Percentiles rank a stretch among this genome's conserved stretches.
Conservation (phyloP, 2,888 invertebrate genomes). For the Belgica antarctica region DNA sequence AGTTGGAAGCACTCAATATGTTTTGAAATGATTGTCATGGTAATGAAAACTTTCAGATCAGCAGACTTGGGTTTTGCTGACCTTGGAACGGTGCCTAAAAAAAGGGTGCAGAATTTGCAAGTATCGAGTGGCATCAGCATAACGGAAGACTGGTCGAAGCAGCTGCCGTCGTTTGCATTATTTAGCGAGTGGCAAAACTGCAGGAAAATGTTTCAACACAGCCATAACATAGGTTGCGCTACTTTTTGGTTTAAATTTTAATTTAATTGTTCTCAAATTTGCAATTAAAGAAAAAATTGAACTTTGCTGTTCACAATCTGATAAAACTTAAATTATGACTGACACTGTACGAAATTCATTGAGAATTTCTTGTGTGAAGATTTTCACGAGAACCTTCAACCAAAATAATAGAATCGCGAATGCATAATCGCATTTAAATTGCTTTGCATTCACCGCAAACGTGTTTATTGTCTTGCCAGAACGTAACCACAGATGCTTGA, state of each 20-base stretch:
- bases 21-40: slow-evolving; percentile 22
- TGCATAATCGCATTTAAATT: slow-evolving; percentile 39
- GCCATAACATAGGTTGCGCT: no score
- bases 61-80: not conserved
- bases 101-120: not conserved
- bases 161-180: not conserved
- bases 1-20: not conserved
- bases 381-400: not conserved
- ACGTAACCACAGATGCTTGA: not conserved
- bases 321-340: not conserved
- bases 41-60: not conserved
- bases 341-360: not conserved
- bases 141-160: not conserved
- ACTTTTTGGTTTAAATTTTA: not conserved
- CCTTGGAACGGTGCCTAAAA: no score
- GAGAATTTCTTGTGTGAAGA: not conserved
- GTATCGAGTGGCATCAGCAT: no score
- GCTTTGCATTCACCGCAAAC: slow-evolving; percentile 4
- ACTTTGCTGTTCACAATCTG: not conserved
- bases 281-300: not conserved
- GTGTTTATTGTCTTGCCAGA: slow-evolving; percentile 4
- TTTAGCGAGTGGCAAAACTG: not conserved
- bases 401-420: not conserved
- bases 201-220: not conserved
- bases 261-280: not conserved